Evolutionary conservation across 2,113 vertebrate species (phyloP).

Genomic region (Sciurus niger): DNA sequence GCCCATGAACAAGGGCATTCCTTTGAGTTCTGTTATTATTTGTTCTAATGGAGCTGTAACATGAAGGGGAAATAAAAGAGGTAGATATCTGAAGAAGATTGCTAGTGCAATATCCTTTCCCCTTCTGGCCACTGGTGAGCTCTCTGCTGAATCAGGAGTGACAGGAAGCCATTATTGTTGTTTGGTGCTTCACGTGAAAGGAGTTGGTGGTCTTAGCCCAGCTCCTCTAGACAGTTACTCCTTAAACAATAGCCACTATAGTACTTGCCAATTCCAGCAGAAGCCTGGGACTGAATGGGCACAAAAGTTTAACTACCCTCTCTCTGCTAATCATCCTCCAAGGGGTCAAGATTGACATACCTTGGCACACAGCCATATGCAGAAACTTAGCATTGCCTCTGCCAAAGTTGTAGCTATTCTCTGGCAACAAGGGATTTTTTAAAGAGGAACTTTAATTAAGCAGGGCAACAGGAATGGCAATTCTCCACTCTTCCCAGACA

Average conservation of each 20-base stretch:
- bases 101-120: not conserved
- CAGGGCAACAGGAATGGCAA: slow-evolving; percentile 14
- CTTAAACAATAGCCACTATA: slow-evolving; percentile 49
- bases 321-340: slow-evolving; percentile 51
- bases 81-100: not conserved
- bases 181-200: fast-evolving
- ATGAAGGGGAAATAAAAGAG: not conserved
- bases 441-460: slow-evolving; percentile 75
- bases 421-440: slow-evolving; percentile 43
- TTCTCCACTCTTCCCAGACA: slow-evolving; percentile 59
- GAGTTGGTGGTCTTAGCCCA: slow-evolving; percentile 48
- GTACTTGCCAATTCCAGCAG: slow-evolving; percentile 55
- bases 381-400: slow-evolving; percentile 3
- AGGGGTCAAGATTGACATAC: slow-evolving; percentile 41
- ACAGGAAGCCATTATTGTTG: slow-evolving; percentile 58
- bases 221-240: slow-evolving; percentile 53
- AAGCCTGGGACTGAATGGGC: not conserved
- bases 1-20: not conserved
- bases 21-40: not conserved
- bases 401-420: slow-evolving; percentile 68
- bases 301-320: slow-evolving; percentile 57
- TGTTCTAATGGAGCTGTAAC: not conserved
- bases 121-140: not conserved
- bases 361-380: not conserved
- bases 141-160: slow-evolving; percentile 32